Evolutionary conservation across 2,113 vertebrate genomes (phyloP).

Genomic region (Scolopax mira): DNA sequence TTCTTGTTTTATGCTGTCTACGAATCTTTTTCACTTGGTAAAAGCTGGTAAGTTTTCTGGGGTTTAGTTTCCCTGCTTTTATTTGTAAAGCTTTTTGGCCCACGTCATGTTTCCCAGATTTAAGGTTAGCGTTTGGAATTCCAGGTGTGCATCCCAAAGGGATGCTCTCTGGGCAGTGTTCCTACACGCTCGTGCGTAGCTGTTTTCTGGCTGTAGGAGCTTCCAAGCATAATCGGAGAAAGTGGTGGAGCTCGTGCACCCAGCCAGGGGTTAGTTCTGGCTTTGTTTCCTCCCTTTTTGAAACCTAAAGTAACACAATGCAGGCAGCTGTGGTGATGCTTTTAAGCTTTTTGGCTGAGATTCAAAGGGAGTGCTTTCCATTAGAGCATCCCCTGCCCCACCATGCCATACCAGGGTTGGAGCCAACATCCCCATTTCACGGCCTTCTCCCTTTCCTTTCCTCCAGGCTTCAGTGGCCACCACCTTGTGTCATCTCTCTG

Average conservation of each 20-base stretch:
- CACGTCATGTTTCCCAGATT: not conserved
- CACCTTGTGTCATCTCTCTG: not conserved
- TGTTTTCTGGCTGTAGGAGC: not conserved
- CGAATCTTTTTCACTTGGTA: not conserved
- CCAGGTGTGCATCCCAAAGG: not conserved
- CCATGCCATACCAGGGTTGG: not conserved
- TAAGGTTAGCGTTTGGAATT: not conserved
- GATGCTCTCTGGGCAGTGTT: not conserved
- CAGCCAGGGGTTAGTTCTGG: not conserved
- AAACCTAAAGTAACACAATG: not conserved
- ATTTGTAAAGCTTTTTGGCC: not conserved
- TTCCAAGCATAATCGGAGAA: not conserved
- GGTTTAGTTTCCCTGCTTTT: not conserved
- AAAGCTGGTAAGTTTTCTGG: not conserved
- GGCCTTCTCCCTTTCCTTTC: not conserved
- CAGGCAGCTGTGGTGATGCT: constrained; percentile 18
- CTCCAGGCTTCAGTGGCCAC: not conserved
- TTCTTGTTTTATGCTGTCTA: not conserved
- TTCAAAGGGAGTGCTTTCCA: constrained; percentile 9
- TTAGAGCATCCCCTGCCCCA: not conserved
- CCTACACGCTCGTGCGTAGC: not conserved
- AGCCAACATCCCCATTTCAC: constrained; percentile 30
- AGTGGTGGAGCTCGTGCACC: not conserved
- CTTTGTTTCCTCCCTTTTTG: not conserved
- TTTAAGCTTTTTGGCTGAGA: constrained; percentile 34